Base-by-base conservation (phyloP, 2,113 vertebrate species). In the Cochlearius cochlearius region DNA sequence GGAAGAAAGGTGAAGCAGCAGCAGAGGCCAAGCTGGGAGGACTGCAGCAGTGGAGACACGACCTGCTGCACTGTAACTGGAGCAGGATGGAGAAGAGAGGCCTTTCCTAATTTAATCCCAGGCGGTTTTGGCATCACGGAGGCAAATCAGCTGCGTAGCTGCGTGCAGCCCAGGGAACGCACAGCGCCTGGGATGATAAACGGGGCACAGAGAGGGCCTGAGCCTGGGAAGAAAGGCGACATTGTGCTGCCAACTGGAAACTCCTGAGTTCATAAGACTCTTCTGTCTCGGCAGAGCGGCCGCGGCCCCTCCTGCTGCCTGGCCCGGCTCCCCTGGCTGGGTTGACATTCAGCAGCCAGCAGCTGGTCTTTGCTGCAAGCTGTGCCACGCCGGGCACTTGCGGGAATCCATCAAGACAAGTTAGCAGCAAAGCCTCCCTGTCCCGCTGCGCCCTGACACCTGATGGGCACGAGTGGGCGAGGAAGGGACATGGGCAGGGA, bases 211-310 rank as follows among this genome's bases (percentile, higher is more conserved):
- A 95, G 87, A 85, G 76, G 76, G 83, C 95, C 84, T 84, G 86
- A 86, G 88, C 36, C 75, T 53, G 45, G 36, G 56, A 97, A 98
- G 97, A 98, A 98, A 96, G 95, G 81, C 25, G 5, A 82, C 93
- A 95, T 97, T 98, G 97, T 98, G 90, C 85, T 90, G 52, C 67
- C 78, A 80, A 84, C 81, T 73, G 85, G 86, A 92, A 94, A 96
- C 84, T 95, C 94, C 85, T 13, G 59, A 34, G 52, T 77, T 85
- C 83, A 73, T 80, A 93, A 95, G 95, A 84, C 77, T 79, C 86
- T 34, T 94, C 89, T 97, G 96, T 97, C 88, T 94, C 41, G 2
- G 22, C 86, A 52, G 38, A 81, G 73, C 3, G 19, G 75, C 50
- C 5, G 9, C 3, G 1, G 76, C 76, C 91, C 81, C 79, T 62